Percentiles rank a stretch among this genome's conserved stretches.
Evolutionary conservation across 2,888 invertebrate genomes (phyloP).

Genomic region (Teinopalpus imperialis): DNA sequence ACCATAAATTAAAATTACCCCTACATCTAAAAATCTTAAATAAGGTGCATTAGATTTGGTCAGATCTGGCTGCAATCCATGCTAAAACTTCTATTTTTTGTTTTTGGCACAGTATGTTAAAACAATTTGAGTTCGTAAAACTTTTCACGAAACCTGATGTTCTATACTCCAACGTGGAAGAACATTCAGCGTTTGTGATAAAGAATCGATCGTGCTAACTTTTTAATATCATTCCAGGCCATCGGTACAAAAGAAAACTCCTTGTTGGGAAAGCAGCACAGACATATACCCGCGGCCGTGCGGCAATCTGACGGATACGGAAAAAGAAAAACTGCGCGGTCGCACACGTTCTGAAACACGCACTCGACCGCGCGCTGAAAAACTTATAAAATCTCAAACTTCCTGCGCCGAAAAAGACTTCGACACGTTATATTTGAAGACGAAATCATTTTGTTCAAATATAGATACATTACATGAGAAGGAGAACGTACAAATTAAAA

Average conservation of each 20-base stretch:
- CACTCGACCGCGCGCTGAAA: conserved; percentile 67
- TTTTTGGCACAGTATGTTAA: too few relatives aligned
- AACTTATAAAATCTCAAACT: conserved; percentile 47
- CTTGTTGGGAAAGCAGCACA: conserved; percentile 91
- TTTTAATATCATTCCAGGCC: conserved; percentile 58
- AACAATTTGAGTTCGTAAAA: too few relatives aligned
- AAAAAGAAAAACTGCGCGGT: conserved; percentile 84
- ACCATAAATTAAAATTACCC: too few relatives aligned
- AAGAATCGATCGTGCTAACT: too few relatives aligned
- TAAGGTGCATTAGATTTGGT: too few relatives aligned
- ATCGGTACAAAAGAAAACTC: conserved; percentile 81
- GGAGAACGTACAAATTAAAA: conserved; percentile 36
- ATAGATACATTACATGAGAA: conserved; percentile 51
- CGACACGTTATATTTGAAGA: conserved; percentile 85
- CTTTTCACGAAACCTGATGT: too few relatives aligned
- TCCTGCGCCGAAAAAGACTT: conserved; percentile 87
- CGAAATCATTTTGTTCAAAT: conserved; percentile 67
- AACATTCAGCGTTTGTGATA: too few relatives aligned
- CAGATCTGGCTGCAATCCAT: too few relatives aligned
- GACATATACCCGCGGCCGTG: conserved; percentile 91
- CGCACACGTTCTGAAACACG: conserved; percentile 87
- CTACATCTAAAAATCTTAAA: too few relatives aligned
- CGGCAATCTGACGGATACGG: conserved; percentile 91
- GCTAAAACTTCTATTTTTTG: too few relatives aligned
- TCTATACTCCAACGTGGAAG: too few relatives aligned